Conservation (phyloP, 2,888 invertebrate species). For the Sycophila texana region DNA sequence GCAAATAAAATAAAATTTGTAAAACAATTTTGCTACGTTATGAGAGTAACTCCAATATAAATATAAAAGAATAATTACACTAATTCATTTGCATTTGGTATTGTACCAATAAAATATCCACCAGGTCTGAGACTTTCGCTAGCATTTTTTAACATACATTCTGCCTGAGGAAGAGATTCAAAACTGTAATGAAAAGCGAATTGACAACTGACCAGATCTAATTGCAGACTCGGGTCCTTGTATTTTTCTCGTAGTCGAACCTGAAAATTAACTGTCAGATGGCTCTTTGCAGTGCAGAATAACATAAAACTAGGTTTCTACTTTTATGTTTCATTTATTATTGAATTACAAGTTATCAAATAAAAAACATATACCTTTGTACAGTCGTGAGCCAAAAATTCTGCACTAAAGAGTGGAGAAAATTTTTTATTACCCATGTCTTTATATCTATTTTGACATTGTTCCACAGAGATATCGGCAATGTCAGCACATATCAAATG, state of each 20-base stretch:
- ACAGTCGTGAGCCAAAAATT: slow-evolving; percentile 95
- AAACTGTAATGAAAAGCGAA: slow-evolving; percentile 99
- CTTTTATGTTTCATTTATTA: neutral
- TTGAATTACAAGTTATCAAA: neutral
- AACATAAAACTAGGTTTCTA: slow-evolving; percentile 12
- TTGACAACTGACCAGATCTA: slow-evolving; percentile 97
- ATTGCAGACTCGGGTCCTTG: slow-evolving; percentile 84
- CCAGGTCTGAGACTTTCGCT: slow-evolving; percentile 92
- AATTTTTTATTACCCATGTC: slow-evolving; percentile 71
- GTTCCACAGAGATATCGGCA: slow-evolving; percentile 93
- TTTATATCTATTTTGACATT: slow-evolving; percentile 90
- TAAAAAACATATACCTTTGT: slow-evolving; percentile 80
- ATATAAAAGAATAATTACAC: slow-evolving; percentile 78
- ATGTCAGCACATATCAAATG: slow-evolving; percentile 95
- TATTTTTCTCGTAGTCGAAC: slow-evolving; percentile 85
- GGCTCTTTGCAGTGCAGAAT: slow-evolving; percentile 25
- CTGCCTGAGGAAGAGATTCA: slow-evolving; percentile 91
- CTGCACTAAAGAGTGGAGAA: slow-evolving; percentile 82
- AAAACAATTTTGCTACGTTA: neutral
- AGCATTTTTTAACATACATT: slow-evolving; percentile 94
- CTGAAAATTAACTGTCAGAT: slow-evolving; percentile 70
- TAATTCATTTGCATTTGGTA: slow-evolving; percentile 95
- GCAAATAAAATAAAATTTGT: slow-evolving; percentile 29
- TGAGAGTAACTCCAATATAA: neutral
- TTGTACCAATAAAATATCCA: slow-evolving; percentile 97